Evolutionary conservation across 2,888 invertebrate species (phyloP).

Genomic region (Scelioninae gen. 2): DNA sequence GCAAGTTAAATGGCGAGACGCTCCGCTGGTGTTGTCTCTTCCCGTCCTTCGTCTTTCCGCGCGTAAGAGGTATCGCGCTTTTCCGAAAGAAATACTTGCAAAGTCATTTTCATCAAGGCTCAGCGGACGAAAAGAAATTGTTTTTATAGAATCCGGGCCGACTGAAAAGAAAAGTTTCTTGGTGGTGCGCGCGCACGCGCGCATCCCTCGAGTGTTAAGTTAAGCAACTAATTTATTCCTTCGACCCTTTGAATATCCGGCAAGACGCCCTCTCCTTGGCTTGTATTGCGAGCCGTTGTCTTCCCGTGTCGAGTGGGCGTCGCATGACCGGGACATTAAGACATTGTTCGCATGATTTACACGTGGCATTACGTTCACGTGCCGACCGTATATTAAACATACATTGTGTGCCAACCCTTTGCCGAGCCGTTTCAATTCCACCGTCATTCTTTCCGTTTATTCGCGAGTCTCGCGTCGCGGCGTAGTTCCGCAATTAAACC

Average conservation of each 20-base stretch:
- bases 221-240: constrained; percentile 73
- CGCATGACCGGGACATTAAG: constrained; percentile 76
- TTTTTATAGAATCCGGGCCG: constrained; percentile 45
- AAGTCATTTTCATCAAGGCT: constrained; percentile 52
- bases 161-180: constrained; percentile 55
- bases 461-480: constrained; percentile 14
- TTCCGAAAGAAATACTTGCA: constrained; percentile 42
- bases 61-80: no score
- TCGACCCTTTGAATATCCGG: constrained; percentile 72
- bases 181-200: constrained; percentile 31
- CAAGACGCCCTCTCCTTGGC: constrained; percentile 65
- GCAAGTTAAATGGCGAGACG: constrained; percentile 72
- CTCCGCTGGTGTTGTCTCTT: no score
- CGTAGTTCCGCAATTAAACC: constrained; percentile 1
- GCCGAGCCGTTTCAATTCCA: constrained; percentile 54
- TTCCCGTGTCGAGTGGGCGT: constrained; percentile 73
- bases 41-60: no score
- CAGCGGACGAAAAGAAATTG: constrained; percentile 44
- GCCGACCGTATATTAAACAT: constrained; percentile 75
- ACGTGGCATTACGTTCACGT: constrained; percentile 75
- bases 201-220: constrained; percentile 44
- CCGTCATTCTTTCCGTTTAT: constrained; percentile 42
- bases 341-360: constrained; percentile 76
- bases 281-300: constrained; percentile 68
- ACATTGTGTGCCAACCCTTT: constrained; percentile 72